phyloP scores from a whole-genome alignment of 1,140 invertebrate species.

The Brachionus koreanus region DNA sequence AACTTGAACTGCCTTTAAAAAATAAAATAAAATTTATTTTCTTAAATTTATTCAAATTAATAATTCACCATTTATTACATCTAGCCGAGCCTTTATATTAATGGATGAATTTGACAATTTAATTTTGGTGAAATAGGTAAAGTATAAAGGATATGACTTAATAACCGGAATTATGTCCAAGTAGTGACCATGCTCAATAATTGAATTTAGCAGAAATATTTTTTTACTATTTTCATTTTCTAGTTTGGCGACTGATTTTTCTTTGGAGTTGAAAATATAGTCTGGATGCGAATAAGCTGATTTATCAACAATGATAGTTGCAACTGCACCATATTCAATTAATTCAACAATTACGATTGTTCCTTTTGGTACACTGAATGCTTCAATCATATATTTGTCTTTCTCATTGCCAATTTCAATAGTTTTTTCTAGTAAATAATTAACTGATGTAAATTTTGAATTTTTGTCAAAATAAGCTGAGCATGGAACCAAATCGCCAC shows the following conservation, averaged over 20 bases:
- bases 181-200: neutral
- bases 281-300: neutral
- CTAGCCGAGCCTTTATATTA: neutral
- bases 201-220: neutral
- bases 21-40: neutral
- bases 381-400: neutral
- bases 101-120: neutral
- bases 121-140: neutral
- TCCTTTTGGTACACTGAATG: neutral
- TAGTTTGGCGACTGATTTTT: neutral
- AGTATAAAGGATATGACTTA: neutral
- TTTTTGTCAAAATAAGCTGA: conserved; percentile 1
- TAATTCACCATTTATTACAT: neutral
- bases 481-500: neutral
- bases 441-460: neutral
- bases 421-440: neutral
- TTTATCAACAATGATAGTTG: neutral
- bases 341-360: neutral
- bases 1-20: neutral
- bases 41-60: neutral
- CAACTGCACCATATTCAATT: neutral
- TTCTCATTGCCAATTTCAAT: neutral
- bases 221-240: neutral
- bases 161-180: neutral
- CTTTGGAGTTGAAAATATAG: neutral